phyloP scores from a whole-genome alignment of 2,797 vertebrate genomes.

The Fratercula arctica region DNA sequence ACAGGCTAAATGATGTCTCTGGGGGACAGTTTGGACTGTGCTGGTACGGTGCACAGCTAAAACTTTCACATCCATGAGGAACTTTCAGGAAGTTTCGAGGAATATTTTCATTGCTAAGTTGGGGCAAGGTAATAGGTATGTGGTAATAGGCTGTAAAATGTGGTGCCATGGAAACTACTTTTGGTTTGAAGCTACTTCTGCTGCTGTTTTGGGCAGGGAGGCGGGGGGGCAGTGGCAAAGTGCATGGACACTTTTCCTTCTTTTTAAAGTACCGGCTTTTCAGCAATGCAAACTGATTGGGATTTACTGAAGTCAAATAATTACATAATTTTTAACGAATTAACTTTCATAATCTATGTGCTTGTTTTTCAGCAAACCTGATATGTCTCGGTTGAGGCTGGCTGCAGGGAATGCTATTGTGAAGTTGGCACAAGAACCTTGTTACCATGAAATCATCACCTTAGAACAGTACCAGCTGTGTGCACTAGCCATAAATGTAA shows the following conservation, averaged over 20 bases:
- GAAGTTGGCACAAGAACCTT: constrained; percentile 96
- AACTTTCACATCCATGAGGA: neutral
- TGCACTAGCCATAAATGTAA: constrained; percentile 95
- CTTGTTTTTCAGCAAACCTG: constrained; percentile 89
- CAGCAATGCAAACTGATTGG: neutral
- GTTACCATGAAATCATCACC: constrained; percentile 98
- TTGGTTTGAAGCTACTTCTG: neutral
- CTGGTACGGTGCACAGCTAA: neutral
- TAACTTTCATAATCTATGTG: constrained; percentile 8
- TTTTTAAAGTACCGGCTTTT: neutral
- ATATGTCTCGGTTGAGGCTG: constrained; percentile 95
- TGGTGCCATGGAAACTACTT: neutral
- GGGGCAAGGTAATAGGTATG: neutral
- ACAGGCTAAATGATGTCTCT: neutral
- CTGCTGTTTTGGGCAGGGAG: neutral
- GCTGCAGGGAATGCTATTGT: constrained; percentile 93
- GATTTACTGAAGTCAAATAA: neutral
- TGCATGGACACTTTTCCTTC: neutral
- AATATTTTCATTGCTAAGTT: neutral
- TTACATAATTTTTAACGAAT: neutral
- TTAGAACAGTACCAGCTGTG: constrained; percentile 97
- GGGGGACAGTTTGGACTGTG: neutral
- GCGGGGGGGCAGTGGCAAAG: neutral
- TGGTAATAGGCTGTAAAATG: neutral
- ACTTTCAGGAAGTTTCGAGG: neutral